These are phyloP conservation scores for Sparus aurata DNA, from an alignment of 2,797 vertebrate species.

Conservation along the genomic window DNA sequence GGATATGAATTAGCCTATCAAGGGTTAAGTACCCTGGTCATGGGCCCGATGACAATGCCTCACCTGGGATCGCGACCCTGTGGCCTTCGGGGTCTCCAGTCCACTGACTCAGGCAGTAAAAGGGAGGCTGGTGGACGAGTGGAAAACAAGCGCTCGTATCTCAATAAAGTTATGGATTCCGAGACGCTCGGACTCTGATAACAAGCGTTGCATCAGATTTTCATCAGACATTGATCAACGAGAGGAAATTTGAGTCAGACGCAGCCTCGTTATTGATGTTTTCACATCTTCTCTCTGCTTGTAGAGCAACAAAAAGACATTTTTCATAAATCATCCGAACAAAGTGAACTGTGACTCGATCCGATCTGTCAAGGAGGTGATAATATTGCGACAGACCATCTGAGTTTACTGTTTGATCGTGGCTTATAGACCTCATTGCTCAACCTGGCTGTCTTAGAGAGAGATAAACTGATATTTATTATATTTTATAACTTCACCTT, in stretches of 20 bases:
- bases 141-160: conserved; percentile 70
- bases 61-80: conserved; percentile 79
- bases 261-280: not conserved
- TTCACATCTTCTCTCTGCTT: not conserved
- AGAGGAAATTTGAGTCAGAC: not conserved
- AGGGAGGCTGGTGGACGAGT: conserved; percentile 43
- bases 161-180: conserved; percentile 64
- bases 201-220: not conserved
- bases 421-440: too few relatives aligned
- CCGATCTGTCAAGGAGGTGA: too few relatives aligned
- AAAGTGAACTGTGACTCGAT: too few relatives aligned
- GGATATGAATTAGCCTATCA: conserved; percentile 82
- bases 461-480: too few relatives aligned
- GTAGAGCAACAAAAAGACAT: not conserved
- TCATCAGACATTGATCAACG: not conserved
- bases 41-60: conserved; percentile 83
- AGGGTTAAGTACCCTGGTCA: conserved; percentile 83
- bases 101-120: conserved; percentile 63
- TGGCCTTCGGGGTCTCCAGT: conserved; percentile 63
- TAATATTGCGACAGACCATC: not conserved
- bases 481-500: too few relatives aligned
- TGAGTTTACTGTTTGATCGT: not conserved
- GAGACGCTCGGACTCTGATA: not conserved
- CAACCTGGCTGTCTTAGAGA: too few relatives aligned
- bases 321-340: not conserved